Evolutionary conservation across 2,797 vertebrate species (phyloP).

Genomic region (Bovichtus variegatus): DNA sequence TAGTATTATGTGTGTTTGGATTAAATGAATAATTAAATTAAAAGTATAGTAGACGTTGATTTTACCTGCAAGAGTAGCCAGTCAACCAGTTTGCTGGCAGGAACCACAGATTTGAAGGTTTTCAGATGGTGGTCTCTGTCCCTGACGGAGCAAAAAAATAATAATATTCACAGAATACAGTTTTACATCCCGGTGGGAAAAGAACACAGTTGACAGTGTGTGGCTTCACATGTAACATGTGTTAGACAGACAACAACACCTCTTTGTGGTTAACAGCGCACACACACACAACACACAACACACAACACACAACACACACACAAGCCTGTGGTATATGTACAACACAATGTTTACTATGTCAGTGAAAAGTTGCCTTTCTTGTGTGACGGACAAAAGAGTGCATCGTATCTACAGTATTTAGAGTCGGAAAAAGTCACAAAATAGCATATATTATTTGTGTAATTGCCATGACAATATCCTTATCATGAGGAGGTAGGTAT

Average conservation of each 20-base stretch:
- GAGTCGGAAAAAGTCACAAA: no score
- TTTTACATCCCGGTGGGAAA: conserved; percentile 15
- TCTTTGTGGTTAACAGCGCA: conserved; percentile 24
- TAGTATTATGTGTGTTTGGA: neutral
- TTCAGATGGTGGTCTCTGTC: conserved; percentile 97
- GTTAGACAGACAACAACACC: neutral
- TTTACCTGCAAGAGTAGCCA: conserved; percentile 96
- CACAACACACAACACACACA: no score
- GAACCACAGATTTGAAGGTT: conserved; percentile 97
- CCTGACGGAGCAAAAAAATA: conserved; percentile 76
- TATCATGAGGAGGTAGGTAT: neutral
- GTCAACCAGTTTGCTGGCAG: conserved; percentile 95
- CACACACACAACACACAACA: no score
- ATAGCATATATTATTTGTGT: neutral
- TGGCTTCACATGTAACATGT: neutral
- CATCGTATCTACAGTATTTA: no score
- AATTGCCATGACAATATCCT: neutral
- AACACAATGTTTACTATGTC: neutral
- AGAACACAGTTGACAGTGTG: neutral
- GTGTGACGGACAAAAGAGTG: neutral
- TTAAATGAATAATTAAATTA: neutral
- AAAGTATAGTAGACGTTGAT: neutral
- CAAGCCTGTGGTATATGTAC: no score
- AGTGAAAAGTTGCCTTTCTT: neutral
- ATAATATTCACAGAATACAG: neutral